Percentiles rank a stretch among this genome's conserved stretches.
Conservation (phyloP, 2,797 vertebrate genomes). For the Tokudaia muenninki region DNA sequence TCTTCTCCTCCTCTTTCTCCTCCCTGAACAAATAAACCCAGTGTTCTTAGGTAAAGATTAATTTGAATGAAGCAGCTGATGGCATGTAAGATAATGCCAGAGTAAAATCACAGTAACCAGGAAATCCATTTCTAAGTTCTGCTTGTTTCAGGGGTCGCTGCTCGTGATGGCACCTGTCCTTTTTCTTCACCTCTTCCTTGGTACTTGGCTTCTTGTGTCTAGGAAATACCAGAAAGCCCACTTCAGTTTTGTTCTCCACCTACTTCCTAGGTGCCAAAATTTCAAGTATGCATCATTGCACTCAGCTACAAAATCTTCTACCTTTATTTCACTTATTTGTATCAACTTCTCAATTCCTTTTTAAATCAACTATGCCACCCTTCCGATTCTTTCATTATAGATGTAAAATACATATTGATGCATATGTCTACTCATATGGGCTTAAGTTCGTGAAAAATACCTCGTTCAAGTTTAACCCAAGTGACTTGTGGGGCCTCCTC, state of each 20-base stretch:
- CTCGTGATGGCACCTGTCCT: background rate
- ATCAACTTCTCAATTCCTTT: slow-evolving; percentile 10
- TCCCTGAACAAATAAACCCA: slow-evolving; percentile 24
- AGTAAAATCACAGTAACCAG: background rate
- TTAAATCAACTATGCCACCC: background rate
- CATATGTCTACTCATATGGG: background rate
- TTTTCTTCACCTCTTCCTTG: slow-evolving; percentile 4
- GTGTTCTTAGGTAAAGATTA: background rate
- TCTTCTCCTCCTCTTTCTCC: too few species aligned
- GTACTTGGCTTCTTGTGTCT: background rate
- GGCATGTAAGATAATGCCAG: background rate
- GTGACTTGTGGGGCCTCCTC: background rate
- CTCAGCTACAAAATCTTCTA: background rate
- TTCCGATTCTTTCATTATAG: slow-evolving; percentile 37
- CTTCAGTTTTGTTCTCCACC: background rate
- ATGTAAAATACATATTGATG: background rate
- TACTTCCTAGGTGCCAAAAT: background rate
- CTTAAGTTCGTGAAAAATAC: slow-evolving; percentile 32
- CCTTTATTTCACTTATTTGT: background rate
- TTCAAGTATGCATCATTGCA: background rate
- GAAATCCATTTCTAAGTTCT: background rate
- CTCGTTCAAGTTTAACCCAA: slow-evolving; percentile 12
- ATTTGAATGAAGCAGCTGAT: slow-evolving; percentile 19
- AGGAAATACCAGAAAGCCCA: background rate
- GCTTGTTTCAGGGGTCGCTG: background rate